Evolutionary conservation across 1,140 invertebrate genomes (phyloP).

Genomic region (Papilio xuthus): DNA sequence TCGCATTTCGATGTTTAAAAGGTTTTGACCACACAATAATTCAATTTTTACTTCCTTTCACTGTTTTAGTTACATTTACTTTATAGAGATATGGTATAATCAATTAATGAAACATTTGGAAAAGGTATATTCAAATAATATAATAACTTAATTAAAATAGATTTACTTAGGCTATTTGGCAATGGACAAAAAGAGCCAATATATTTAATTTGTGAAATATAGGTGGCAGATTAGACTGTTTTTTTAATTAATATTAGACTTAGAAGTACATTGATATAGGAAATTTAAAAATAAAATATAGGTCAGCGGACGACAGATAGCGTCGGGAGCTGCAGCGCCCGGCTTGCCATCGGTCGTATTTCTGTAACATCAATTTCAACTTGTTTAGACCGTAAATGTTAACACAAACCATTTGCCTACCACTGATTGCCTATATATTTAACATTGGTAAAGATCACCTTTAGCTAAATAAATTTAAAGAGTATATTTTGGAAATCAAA

Average conservation of each 20-base stretch:
- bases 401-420: constrained; percentile 33
- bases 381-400: constrained; percentile 36
- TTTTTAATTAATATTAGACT: not conserved
- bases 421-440: not conserved
- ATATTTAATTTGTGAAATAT: too few relatives aligned
- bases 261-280: not conserved
- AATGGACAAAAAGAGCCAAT: too few relatives aligned
- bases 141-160: too few relatives aligned
- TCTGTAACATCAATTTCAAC: constrained; percentile 32
- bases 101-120: too few relatives aligned
- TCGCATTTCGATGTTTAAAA: too few relatives aligned
- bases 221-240: too few relatives aligned
- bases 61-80: too few relatives aligned
- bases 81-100: too few relatives aligned
- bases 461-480: not conserved
- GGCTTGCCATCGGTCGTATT: constrained; percentile 27
- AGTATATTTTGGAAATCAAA: not conserved
- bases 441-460: not conserved
- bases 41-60: too few relatives aligned
- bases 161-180: too few relatives aligned
- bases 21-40: too few relatives aligned
- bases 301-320: constrained; percentile 20
- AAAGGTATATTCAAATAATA: too few relatives aligned
- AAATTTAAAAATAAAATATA: constrained; percentile 33
- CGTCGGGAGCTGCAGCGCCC: constrained; percentile 1